Evolutionary conservation across 2,113 vertebrate species (phyloP).

Genomic region (Ariopsis seemanni): DNA sequence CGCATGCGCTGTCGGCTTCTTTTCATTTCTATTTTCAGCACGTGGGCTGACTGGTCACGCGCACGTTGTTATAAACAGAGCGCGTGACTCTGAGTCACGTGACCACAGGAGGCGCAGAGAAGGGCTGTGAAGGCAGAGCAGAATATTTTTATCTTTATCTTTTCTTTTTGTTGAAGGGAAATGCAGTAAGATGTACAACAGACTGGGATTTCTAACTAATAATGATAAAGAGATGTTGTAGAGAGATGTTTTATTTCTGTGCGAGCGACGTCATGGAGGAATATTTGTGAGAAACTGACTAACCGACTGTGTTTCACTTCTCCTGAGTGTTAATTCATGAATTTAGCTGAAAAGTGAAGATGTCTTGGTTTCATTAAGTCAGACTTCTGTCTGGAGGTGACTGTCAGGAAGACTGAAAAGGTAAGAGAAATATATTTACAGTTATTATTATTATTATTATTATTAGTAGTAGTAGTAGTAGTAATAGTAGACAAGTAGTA

Average conservation of each 20-base stretch:
- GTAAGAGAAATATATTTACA: not conserved
- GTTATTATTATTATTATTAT: too few species aligned
- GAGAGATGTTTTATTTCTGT: too few species aligned
- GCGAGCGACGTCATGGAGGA: not conserved
- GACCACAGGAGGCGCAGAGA: conserved; percentile 3
- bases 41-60: conserved; percentile 38
- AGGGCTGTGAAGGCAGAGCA: not conserved
- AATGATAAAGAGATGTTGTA: not conserved
- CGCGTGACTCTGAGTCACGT: conserved; percentile 56
- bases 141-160: conserved; percentile 9
- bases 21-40: not conserved
- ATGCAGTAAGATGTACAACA: not conserved
- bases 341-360: not conserved
- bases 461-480: too few species aligned
- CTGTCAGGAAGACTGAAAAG: conserved; percentile 11
- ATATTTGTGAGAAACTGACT: not conserved
- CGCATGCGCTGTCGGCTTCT: not conserved
- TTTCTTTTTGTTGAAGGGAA: too few species aligned
- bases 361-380: not conserved
- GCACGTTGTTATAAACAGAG: conserved; percentile 28
- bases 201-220: not conserved
- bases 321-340: not conserved
- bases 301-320: not conserved
- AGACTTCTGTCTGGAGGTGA: not conserved
- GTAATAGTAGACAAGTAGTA: too few species aligned